Evolutionary conservation across 1,140 invertebrate species (phyloP).

Genomic region (Aphaenogaster floridana): DNA sequence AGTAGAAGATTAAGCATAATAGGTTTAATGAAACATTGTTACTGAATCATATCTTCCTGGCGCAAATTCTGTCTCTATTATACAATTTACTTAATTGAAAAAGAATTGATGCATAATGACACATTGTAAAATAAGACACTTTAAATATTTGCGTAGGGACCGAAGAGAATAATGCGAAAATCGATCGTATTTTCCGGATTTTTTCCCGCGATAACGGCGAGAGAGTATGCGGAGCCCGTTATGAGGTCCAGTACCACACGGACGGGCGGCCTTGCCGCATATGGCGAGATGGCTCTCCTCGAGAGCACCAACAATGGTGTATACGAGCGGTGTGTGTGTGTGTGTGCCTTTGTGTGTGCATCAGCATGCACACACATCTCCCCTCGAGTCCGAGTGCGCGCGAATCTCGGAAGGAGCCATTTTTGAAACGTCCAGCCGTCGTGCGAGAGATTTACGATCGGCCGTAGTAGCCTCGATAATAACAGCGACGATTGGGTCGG

Average conservation of each 20-base stretch:
- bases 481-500: constrained; percentile 66
- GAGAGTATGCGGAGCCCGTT: constrained; percentile 71
- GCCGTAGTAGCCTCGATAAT: constrained; percentile 70
- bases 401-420: constrained; percentile 68
- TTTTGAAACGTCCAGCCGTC: constrained; percentile 67
- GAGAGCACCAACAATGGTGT: constrained; percentile 67
- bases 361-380: constrained; percentile 39
- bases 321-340: constrained; percentile 9
- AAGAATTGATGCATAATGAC: neutral
- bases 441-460: constrained; percentile 67
- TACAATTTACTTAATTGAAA: neutral
- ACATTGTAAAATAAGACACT: neutral
- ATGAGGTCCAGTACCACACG: constrained; percentile 77
- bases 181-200: constrained; percentile 16
- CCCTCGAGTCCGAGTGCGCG: neutral
- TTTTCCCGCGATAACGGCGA: constrained; percentile 33
- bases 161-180: neutral
- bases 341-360: neutral
- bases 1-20: neutral
- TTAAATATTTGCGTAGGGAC: neutral
- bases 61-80: neutral
- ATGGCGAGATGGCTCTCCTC: constrained; percentile 81
- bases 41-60: neutral
- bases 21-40: neutral
- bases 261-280: constrained; percentile 82